A percentile compares a stretch with the other conserved stretches of the same genome.
Conservation (phyloP, 2,888 invertebrate species). For the Chloromyia formosa region DNA sequence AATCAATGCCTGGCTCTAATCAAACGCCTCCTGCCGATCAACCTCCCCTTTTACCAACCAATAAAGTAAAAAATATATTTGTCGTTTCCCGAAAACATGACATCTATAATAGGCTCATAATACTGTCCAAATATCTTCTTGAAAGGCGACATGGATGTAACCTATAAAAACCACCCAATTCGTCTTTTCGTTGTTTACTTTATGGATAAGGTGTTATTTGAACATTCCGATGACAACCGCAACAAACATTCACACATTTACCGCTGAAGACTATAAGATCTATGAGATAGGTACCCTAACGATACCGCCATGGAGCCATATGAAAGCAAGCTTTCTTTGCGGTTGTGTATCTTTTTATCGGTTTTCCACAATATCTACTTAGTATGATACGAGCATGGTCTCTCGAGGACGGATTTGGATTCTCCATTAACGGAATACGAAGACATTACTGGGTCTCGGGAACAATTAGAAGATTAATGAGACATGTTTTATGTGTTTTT, state of each 20-base stretch:
- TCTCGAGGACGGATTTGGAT: neutral
- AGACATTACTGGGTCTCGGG: slow-evolving; percentile 17
- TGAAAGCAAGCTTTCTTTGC: no score
- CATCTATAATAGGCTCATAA: no score
- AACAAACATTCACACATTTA: slow-evolving; percentile 36
- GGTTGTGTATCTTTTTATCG: no score
- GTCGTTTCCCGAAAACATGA: no score
- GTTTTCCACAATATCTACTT: neutral
- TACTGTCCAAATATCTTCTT: no score
- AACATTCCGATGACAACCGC: slow-evolving; percentile 37
- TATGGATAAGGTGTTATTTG: slow-evolving; percentile 24
- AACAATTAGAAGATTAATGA: slow-evolving; percentile 43
- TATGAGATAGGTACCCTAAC: no score
- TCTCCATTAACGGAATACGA: slow-evolving; percentile 13
- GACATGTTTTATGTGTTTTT: slow-evolving; percentile 35
- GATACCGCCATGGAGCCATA: no score
- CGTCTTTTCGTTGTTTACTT: slow-evolving; percentile 11
- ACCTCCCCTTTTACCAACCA: no score
- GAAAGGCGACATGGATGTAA: no score
- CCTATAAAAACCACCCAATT: slow-evolving; percentile 21
- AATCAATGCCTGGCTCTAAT: no score
- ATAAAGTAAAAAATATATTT: no score
- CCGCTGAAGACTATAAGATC: neutral
- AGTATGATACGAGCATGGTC: neutral
- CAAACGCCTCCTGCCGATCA: no score